A percentile compares a stretch with the other conserved stretches of the same genome.
Evolutionary conservation across 1,140 invertebrate species (phyloP).

Genomic region (Coptotermes formosanus): DNA sequence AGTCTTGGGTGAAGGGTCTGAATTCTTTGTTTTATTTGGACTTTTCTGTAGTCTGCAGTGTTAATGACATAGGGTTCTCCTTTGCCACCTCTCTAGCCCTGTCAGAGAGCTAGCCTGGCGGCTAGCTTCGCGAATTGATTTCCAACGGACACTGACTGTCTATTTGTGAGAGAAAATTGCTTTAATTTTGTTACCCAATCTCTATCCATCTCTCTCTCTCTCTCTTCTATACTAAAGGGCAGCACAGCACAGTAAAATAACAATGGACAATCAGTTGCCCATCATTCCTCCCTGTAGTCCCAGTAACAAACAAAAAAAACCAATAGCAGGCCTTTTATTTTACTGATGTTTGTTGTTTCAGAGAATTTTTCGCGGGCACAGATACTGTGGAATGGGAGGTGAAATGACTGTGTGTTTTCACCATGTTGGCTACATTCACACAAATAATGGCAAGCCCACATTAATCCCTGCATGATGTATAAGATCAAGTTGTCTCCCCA

Average conservation of each 20-base stretch:
- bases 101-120: not conserved
- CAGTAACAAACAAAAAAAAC: constrained; percentile 7
- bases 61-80: no score
- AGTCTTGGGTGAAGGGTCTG: no score
- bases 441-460: not conserved
- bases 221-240: not conserved
- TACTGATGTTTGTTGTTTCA: not conserved
- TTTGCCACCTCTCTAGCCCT: not conserved
- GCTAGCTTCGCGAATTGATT: constrained; percentile 6
- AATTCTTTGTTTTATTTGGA: not conserved
- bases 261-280: constrained; percentile 9
- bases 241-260: not conserved
- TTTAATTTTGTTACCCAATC: constrained; percentile 14
- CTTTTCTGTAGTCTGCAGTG: not conserved
- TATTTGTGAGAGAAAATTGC: constrained; percentile 9
- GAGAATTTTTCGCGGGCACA: not conserved
- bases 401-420: not conserved
- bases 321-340: not conserved
- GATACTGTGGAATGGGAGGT: not conserved
- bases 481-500: not conserved
- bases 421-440: not conserved
- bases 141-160: not conserved
- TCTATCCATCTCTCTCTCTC: not conserved
- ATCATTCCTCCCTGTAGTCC: constrained; percentile 3
- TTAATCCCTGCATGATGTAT: not conserved